Evolutionary conservation across 2,888 invertebrate genomes (phyloP), one percentile per base, ranked within the genome.

Genomic region (Trissoscelio sp.): DNA sequence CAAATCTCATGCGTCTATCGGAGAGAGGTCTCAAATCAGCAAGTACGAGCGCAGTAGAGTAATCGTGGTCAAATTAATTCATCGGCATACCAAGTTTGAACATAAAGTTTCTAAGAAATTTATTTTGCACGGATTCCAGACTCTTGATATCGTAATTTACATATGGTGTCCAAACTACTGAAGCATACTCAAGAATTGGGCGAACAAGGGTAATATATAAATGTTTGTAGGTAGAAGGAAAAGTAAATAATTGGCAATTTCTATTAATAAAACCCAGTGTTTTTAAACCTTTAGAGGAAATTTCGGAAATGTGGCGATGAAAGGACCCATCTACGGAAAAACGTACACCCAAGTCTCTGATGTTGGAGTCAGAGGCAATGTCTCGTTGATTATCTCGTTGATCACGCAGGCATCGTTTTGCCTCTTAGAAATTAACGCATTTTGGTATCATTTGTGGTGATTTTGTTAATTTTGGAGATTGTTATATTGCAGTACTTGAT

Each of bases 71-170:
- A 24, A 24, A 24, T 4, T 6, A 6, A 6, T 24, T 6, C 24
- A 24, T 24, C 3, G 24, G 24, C 6, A 4, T 24, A 3, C 6
- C 3, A 4, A 24, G 6, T 24, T 6, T 24, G 24, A 4, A 24
- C 24, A 24, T 24, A 24, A 9, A 48, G 9, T 48, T 48, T 18
- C 46, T 18, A 48, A 48, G 46, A 48, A 48, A 48, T 48, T 48
- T 48, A 12, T 48, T 12, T 20, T 48, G 46, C 2, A 48, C 46
- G 11, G 46, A 48, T 48, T 48, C 46, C 3, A 48, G 5, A 14
- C 11, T 7, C 20, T 48, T 48, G n/a, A 48, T 48, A 18, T 48
- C 46, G 14, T 22, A 18, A 5, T 20, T 48, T 2, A 20, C n/a
- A 3, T 20, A 12, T 2, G 46, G 46, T 6, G 46, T 20, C 46